Conservation (phyloP, 2,797 vertebrate genomes). For the Notolepis coatsorum region DNA sequence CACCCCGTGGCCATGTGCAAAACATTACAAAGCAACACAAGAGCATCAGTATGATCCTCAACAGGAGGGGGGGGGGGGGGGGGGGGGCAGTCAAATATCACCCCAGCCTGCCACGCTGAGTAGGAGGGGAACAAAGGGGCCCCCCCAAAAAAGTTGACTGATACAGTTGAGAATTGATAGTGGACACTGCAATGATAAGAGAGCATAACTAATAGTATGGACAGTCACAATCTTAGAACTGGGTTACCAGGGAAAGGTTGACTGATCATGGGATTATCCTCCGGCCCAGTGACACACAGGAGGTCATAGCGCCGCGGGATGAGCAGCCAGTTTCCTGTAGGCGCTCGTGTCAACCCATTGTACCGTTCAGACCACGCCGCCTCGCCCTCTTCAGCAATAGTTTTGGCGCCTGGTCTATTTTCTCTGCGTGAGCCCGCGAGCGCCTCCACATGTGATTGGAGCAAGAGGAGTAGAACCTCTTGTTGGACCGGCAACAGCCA, state of each 20-base stretch:
- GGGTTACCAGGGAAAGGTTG: background rate
- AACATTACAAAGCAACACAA: constrained; percentile 77
- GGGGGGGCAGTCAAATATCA: constrained; percentile 50
- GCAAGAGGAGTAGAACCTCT: too few relatives aligned
- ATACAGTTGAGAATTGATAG: constrained; percentile 21
- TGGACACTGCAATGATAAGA: constrained; percentile 20
- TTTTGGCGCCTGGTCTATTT: too few relatives aligned
- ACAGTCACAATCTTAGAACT: background rate
- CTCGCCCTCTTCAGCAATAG: too few relatives aligned
- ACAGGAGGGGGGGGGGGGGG: constrained; percentile 24
- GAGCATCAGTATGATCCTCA: constrained; percentile 75
- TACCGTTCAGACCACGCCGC: too few relatives aligned
- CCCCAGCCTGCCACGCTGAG: constrained; percentile 46
- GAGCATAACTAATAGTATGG: background rate
- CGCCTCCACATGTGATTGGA: too few relatives aligned
- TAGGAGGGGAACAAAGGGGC: constrained; percentile 31
- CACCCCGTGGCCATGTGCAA: constrained; percentile 73
- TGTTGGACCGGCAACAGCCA: too few relatives aligned
- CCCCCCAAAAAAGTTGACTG: constrained; percentile 34
- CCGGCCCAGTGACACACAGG: constrained; percentile 14
- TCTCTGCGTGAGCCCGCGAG: too few relatives aligned
- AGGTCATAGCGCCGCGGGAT: too few relatives aligned
- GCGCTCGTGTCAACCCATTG: too few relatives aligned
- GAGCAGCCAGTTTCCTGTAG: too few relatives aligned
- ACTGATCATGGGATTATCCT: constrained; percentile 28